Evolutionary conservation across 2,113 vertebrate genomes (phyloP).

Genomic region (Arothron firmamentum): DNA sequence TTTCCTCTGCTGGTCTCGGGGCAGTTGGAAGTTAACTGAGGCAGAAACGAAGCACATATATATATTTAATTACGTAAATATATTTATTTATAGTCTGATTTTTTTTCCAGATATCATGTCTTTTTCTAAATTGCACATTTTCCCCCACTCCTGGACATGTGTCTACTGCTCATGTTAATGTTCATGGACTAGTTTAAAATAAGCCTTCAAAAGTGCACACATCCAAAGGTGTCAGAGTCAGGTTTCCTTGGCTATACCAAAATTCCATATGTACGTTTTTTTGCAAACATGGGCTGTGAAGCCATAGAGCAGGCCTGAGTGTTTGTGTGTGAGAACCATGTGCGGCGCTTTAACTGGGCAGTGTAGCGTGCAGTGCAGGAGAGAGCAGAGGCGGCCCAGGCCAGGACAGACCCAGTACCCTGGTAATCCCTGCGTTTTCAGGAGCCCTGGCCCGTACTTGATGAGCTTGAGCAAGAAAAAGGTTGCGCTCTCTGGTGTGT

Average conservation of each 20-base stretch:
- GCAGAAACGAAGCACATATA: constrained; percentile 1
- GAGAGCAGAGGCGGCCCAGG: constrained; percentile 79
- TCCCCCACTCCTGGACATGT: too few species aligned
- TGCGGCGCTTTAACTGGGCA: constrained; percentile 68
- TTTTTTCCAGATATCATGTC: too few species aligned
- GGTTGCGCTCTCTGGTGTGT: constrained; percentile 78
- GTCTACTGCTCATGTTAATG: too few species aligned
- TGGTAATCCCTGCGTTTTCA: constrained; percentile 98
- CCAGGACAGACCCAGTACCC: constrained; percentile 71
- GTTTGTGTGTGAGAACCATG: constrained; percentile 75
- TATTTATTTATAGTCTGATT: too few species aligned
- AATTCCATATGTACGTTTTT: constrained; percentile 11
- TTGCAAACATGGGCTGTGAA: constrained; percentile 24
- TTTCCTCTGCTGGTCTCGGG: constrained; percentile 29
- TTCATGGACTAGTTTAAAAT: too few species aligned
- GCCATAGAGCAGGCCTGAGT: constrained; percentile 33
- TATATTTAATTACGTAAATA: too few species aligned
- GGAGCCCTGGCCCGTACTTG: constrained; percentile 97
- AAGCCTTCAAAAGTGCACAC: too few species aligned
- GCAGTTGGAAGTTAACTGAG: constrained; percentile 10
- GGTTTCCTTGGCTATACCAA: not conserved
- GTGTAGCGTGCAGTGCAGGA: constrained; percentile 83
- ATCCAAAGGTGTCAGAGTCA: too few species aligned
- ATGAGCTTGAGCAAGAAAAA: constrained; percentile 98
- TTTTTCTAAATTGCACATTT: too few species aligned